These are phyloP conservation scores for Xiphophorus couchianus DNA, from an alignment of 2,113 vertebrate genomes.

Conservation along the genomic window DNA sequence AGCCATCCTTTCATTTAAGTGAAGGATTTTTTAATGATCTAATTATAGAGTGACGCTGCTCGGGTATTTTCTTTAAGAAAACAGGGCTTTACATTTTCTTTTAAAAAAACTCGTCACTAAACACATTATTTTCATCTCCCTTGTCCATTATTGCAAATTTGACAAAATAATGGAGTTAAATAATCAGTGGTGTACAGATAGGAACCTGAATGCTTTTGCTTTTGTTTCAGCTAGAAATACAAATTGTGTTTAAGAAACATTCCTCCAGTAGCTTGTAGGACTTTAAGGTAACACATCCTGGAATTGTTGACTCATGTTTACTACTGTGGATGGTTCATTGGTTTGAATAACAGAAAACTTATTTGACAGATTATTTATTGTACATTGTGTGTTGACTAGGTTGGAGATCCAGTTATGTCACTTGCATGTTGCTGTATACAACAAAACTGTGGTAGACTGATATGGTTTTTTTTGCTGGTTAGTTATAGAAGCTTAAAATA, in stretches of 20 bases:
- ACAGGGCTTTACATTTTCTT: too few species aligned
- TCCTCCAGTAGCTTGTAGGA: too few species aligned
- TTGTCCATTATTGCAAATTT: not conserved
- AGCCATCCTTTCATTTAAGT: slow-evolving; percentile 34
- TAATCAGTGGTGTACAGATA: not conserved
- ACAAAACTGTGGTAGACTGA: not conserved
- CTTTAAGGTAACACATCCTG: not conserved
- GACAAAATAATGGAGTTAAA: not conserved
- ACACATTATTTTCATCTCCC: not conserved
- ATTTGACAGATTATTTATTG: not conserved
- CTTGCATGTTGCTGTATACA: not conserved
- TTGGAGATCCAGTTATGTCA: not conserved
- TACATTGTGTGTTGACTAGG: not conserved
- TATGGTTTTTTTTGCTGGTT: not conserved
- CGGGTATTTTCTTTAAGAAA: too few species aligned
- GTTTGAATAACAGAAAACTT: not conserved
- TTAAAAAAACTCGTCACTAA: too few species aligned
- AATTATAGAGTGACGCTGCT: slow-evolving; percentile 5
- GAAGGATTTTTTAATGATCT: slow-evolving; percentile 24
- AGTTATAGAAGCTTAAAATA: not conserved
- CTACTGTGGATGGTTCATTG: not conserved
- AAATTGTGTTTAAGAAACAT: not conserved
- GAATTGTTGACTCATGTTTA: not conserved
- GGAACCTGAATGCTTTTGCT: too few species aligned
- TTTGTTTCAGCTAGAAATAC: not conserved